Evolutionary conservation across 2,888 invertebrate genomes (phyloP), one percentile per base, ranked within the genome.

Genomic region (Cremastobaeus sp.): DNA sequence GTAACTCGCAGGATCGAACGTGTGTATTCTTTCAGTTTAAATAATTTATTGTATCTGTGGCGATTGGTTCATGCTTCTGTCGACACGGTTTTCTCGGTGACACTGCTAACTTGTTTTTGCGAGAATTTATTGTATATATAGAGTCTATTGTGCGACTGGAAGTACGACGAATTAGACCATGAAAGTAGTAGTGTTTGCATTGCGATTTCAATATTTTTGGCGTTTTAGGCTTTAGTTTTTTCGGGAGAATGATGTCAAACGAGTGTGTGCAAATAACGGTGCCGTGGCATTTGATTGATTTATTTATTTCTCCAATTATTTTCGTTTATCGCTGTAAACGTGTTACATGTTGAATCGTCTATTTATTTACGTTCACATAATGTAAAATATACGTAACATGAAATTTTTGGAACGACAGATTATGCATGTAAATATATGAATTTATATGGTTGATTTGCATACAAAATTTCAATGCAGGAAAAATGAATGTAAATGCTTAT

Each of bases 101-200:
- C 39, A 45, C 52, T 48, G 17, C 5, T 17, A 17, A 15, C 55
- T 50, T 43, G 66, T 50, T 37, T 45, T 28, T 17, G 25, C 62
- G 50, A 62, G 43, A 9, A 48, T 43, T 52, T 55, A 60, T 73
- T 73, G 68, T 14, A 73, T 73, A 68, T 62, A 55, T 50, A 62
- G 32, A 60, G 54, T 65, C 21, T 65, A 59, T 60, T 55, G 54
- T 48, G 47, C 45, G 47, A 41, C 41, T 48, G 21, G 9, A 28
- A 62, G 48, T 68, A 52, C 68, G 73, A 68, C 68, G 68, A 62
- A 45, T 39, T 73, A 74, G 68, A 48, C 17, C 37, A 62, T 28
- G 45, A 57, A 25, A 54, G 28, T 59, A 62, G 30, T n/a, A n/a
- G 11, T 55, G 57, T 71, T 64, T 25, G 34, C 55, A 37, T 60